Evolutionary conservation across 2,797 vertebrate genomes (phyloP), one percentile per base, ranked within the genome.

Genomic region (Pantherophis alleghaniensis): DNA sequence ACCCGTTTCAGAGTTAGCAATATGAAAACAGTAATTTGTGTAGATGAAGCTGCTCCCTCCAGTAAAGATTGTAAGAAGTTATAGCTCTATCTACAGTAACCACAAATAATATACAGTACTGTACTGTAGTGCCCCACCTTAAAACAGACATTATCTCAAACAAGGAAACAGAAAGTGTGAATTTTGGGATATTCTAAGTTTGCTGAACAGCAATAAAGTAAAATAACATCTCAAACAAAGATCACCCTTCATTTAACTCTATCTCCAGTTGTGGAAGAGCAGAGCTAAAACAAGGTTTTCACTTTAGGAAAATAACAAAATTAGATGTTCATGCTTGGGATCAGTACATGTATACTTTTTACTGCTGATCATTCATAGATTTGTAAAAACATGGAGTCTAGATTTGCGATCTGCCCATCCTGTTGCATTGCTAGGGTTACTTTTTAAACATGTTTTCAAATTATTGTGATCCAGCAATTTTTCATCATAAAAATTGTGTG

Each of bases 391-490:
- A 13, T 20, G 69, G 16, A 51, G 32, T 26, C 32, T 55, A 59
- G 55, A n/a, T 12, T 26, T 60, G 20, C 66, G 11, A n/a, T 47
- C 87, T 88, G 55, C 63, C 53, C 26, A 83, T 53, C 57, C 86
- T 18, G 51, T 7, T 59, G 32, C n/a, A 53, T 88, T n/a, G 56
- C 61, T 18, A 5, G 0, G 11, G 92, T 92, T 59, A 26, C 22
- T 87, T 91, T 61, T 90, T n/a, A 90, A 86, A 60, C 88, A 37
- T 60, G 60, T 60, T 95, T 86, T 90, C 61, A 51, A 90, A 91
- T 18, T 37, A 74, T 51, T 87, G 90, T 10, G 93, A 61, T 0
- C 11, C 66, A 10, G 55, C 93, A 92, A 74, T 91, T 55, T 88
- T 32, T 79, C 94, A 95, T 57, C 37, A 51, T 14, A 22, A n/a